Percentiles rank a stretch among this genome's conserved stretches.
Conservation (phyloP, 2,888 invertebrate species). For the Dasypogon diadema region DNA sequence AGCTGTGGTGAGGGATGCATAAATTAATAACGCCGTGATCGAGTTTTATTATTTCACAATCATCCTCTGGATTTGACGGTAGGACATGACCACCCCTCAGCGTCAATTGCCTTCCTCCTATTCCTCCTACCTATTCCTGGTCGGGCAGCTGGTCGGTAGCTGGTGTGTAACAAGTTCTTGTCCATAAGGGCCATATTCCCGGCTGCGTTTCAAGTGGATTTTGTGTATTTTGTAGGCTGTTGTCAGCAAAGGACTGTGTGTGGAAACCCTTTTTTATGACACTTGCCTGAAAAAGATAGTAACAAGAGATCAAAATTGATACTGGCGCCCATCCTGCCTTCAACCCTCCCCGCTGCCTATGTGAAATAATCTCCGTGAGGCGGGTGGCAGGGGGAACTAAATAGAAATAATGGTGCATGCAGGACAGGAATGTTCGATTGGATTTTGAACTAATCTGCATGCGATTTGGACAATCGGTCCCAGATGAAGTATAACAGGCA, state of each 20-base stretch:
- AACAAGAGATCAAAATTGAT: conserved; percentile 44
- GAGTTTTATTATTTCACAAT: conserved; percentile 51
- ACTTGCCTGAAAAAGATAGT: conserved; percentile 50
- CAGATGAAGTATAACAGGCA: conserved; percentile 52
- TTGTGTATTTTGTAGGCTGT: conserved; percentile 39
- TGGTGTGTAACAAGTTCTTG: conserved; percentile 43
- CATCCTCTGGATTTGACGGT: conserved; percentile 33
- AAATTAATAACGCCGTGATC: conserved; percentile 48
- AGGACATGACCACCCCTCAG: conserved; percentile 5
- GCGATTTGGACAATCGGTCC: conserved; percentile 52
- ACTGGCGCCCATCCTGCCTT: neutral
- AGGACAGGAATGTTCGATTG: conserved; percentile 50
- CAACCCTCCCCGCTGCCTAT: neutral
- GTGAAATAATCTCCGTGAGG: conserved; percentile 20
- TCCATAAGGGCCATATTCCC: conserved; percentile 18
- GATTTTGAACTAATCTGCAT: conserved; percentile 51
- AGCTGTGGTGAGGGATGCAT: conserved; percentile 7
- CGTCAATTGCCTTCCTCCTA: neutral
- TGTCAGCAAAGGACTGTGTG: conserved; percentile 44
- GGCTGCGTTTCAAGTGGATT: conserved; percentile 42
- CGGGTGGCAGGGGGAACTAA: conserved; percentile 40
- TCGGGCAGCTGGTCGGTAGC: neutral
- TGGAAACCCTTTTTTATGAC: conserved; percentile 47
- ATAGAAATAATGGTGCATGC: conserved; percentile 50
- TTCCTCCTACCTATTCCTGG: neutral